Evolutionary conservation across 1,140 invertebrate genomes (phyloP).

Genomic region (Chelonus insularis): DNA sequence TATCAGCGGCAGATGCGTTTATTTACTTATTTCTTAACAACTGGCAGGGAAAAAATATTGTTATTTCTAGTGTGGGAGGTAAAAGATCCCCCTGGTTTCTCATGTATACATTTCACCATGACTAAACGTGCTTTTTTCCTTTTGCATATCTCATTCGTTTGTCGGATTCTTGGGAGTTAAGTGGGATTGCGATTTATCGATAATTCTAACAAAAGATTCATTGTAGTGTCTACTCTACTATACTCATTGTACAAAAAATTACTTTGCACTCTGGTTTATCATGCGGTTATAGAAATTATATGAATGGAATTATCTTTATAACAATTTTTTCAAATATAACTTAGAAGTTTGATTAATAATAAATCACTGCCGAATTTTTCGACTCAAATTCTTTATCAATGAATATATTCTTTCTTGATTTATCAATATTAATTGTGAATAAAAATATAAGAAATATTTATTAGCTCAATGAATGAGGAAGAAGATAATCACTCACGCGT

Average conservation of each 20-base stretch:
- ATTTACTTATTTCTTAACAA: slow-evolving; percentile 8
- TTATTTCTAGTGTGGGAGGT: slow-evolving; percentile 12
- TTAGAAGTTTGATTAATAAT: no score
- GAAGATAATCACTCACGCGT: slow-evolving; percentile 35
- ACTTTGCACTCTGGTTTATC: no score
- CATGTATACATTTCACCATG: slow-evolving; percentile 4
- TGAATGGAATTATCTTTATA: no score
- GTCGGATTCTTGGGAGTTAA: neutral
- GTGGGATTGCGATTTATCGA: slow-evolving; percentile 20
- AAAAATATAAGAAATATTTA: neutral
- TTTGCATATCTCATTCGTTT: neutral
- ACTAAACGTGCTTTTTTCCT: neutral
- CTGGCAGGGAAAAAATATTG: slow-evolving; percentile 2
- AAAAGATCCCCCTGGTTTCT: neutral
- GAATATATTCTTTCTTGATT: no score
- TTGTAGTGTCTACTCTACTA: slow-evolving; percentile 1
- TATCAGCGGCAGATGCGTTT: slow-evolving; percentile 7
- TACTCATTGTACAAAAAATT: no score
- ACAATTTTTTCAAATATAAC: no score
- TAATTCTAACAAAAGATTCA: slow-evolving; percentile 25
- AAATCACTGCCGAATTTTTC: no score
- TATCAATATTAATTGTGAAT: no score
- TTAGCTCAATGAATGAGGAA: neutral
- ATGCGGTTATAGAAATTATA: no score
- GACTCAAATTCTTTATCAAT: no score